Conservation (phyloP, 2,797 vertebrate genomes). For the Luscinia luscinia region DNA sequence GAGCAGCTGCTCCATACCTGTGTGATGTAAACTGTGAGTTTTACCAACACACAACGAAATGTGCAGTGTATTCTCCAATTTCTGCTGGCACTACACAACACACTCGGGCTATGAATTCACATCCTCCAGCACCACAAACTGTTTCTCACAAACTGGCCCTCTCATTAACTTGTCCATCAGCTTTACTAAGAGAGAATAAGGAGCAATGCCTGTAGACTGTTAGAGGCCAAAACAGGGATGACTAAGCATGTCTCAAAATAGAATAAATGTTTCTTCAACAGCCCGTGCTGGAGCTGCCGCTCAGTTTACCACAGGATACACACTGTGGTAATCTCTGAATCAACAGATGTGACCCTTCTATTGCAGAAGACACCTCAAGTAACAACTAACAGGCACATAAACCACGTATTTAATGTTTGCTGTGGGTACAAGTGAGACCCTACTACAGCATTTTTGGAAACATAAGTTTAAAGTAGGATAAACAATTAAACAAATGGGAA, state of each 20-base stretch:
- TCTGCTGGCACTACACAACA: not conserved
- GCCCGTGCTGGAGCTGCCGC: fast-evolving
- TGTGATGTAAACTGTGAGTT: not conserved
- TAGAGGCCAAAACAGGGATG: not conserved
- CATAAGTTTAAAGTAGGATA: not conserved
- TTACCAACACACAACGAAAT: not conserved
- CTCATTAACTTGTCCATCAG: not conserved
- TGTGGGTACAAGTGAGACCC: not conserved
- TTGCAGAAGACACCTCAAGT: not conserved
- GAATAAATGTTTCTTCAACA: not conserved
- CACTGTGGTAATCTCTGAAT: not conserved
- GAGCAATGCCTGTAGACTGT: not conserved
- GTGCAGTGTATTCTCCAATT: fast-evolving
- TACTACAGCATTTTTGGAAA: not conserved
- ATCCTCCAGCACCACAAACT: not conserved
- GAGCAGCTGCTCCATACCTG: constrained; percentile 25
- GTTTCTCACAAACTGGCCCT: not conserved
- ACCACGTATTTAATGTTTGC: not conserved
- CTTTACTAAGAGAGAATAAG: not conserved
- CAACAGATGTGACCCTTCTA: not conserved
- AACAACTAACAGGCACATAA: not conserved
- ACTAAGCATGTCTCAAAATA: constrained; percentile 54
- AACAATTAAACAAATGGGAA: not conserved
- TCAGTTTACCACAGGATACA: not conserved
- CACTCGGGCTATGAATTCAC: not conserved